Percentiles rank a stretch among this genome's conserved stretches.
Evolutionary conservation across 1,140 invertebrate species (phyloP).

Genomic region (Eumeta japonica): DNA sequence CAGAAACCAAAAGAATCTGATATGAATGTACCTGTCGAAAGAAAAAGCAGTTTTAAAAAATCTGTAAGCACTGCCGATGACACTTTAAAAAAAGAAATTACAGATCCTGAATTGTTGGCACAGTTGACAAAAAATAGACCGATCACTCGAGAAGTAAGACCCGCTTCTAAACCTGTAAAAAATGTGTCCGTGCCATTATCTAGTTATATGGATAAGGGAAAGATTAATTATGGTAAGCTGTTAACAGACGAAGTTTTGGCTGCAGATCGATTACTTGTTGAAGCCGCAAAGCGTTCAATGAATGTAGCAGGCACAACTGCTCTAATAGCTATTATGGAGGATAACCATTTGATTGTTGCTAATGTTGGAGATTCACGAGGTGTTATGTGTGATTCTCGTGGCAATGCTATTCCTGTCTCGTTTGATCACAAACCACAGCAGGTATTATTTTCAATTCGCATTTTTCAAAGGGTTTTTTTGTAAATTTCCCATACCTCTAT

Average conservation of each 20-base stretch:
- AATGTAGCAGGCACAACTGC: slow-evolving; percentile 94
- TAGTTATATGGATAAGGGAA: slow-evolving; percentile 68
- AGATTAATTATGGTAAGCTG: slow-evolving; percentile 77
- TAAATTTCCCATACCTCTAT: no score
- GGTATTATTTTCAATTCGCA: slow-evolving; percentile 59
- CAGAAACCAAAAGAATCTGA: slow-evolving; percentile 43
- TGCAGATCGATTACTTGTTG: slow-evolving; percentile 75
- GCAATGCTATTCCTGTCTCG: slow-evolving; percentile 87
- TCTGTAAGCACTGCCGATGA: slow-evolving; percentile 61
- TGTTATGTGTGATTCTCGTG: slow-evolving; percentile 88
- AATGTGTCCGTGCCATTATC: slow-evolving; percentile 35
- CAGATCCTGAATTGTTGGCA: slow-evolving; percentile 66
- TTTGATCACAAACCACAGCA: slow-evolving; percentile 96
- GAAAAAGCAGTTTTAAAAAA: slow-evolving; percentile 67
- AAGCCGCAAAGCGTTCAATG: slow-evolving; percentile 76
- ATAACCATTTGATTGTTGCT: slow-evolving; percentile 81
- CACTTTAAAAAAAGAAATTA: slow-evolving; percentile 61
- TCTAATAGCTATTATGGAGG: slow-evolving; percentile 82
- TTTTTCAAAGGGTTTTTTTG: no score
- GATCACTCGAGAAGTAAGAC: slow-evolving; percentile 65
- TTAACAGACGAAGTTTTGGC: slow-evolving; percentile 82
- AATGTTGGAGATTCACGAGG: slow-evolving; percentile 96
- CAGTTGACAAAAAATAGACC: slow-evolving; percentile 64
- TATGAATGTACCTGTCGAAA: slow-evolving; percentile 44
- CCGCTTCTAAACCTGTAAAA: slow-evolving; percentile 30